Evolutionary conservation across 2,888 invertebrate species (phyloP), one percentile per base, ranked within the genome.

Genomic region (Clistopyga incitator): DNA sequence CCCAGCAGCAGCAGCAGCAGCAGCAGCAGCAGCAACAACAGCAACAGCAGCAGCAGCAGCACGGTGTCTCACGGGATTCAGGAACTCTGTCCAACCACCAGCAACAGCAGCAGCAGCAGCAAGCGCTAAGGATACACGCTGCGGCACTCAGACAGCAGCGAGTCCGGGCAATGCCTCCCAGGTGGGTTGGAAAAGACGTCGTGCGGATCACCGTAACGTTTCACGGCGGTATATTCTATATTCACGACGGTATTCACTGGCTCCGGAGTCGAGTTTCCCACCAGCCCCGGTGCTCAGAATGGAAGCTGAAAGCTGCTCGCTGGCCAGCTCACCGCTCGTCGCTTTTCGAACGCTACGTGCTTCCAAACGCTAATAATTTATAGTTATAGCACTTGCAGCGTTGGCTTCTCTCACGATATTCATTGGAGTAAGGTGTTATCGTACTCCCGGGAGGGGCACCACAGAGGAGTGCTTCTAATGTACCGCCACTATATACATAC

Each of bases 101-200:
- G 78, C 74, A 67, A 38, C 78, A 65, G 47, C 79, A 83, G 25
- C 84, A 72, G 71, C 71, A 72, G 64, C 81, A 84, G 72, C 81
- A 84, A 52, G 86, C 88, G 45, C 85, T 88, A 34, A 90, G 91
- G 82, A 91, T 91, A 82, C 92, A 92, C 74, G 88, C 88, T 18
- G 86, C 84, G 47, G 83, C 87, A 23, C 88, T 90, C 29, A 87
- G 88, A 34, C 91, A 91, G 52, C 89, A 90, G 52, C 90, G 92
- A 56, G 70, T 90, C 25, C 88, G 93, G 18, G 89, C 91, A 6
- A 91, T 92, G 90, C 90, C 91, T 84, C 90, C 92, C 75, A 92
- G 93, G 93, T 93, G 80, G 86, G 88, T 86, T 52, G 20, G 15
- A 3, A 50, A 61, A 79, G n/a, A n/a, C 75, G 29, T 47, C 45